A percentile compares a stretch with the other conserved stretches of the same genome.
These are phyloP conservation scores for Ecliptopera silaceata DNA, from an alignment of 2,888 invertebrate species.

Conservation along the genomic window DNA sequence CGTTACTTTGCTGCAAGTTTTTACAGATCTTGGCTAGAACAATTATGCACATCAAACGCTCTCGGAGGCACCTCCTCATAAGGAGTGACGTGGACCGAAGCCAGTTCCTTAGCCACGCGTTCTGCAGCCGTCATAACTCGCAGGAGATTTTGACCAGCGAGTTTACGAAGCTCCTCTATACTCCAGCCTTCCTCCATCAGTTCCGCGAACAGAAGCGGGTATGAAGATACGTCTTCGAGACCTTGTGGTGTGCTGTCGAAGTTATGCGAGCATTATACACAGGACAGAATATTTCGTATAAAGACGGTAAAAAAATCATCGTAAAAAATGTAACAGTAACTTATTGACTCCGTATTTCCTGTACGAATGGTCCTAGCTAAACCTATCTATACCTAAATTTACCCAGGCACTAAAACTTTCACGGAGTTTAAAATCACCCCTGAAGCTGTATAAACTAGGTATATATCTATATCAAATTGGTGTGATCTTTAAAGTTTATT, in stretches of 20 bases:
- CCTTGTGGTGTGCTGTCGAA: conserved; percentile 89
- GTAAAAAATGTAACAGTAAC: no score
- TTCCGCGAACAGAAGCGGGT: conserved; percentile 90
- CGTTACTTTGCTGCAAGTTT: no score
- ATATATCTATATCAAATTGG: no score
- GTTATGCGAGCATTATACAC: not conserved
- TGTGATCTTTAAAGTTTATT: no score
- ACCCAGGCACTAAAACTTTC: no score
- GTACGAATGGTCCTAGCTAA: no score
- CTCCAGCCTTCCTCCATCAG: conserved; percentile 91
- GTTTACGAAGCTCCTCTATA: conserved; percentile 88
- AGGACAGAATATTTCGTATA: no score
- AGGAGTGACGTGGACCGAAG: conserved; percentile 86
- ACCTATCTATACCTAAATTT: no score
- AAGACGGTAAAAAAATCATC: no score
- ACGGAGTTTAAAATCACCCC: no score
- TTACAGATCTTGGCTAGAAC: conserved; percentile 84
- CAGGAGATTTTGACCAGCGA: conserved; percentile 90
- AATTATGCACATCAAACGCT: conserved; percentile 84
- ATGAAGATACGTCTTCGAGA: conserved; percentile 90
- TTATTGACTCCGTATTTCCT: no score
- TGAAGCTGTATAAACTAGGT: no score
- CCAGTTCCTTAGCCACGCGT: conserved; percentile 87
- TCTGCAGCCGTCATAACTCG: conserved; percentile 88
- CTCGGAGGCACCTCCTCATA: conserved; percentile 87